phyloP scores from a whole-genome alignment of 2,888 invertebrate species.

The Matsumyia berberina region DNA sequence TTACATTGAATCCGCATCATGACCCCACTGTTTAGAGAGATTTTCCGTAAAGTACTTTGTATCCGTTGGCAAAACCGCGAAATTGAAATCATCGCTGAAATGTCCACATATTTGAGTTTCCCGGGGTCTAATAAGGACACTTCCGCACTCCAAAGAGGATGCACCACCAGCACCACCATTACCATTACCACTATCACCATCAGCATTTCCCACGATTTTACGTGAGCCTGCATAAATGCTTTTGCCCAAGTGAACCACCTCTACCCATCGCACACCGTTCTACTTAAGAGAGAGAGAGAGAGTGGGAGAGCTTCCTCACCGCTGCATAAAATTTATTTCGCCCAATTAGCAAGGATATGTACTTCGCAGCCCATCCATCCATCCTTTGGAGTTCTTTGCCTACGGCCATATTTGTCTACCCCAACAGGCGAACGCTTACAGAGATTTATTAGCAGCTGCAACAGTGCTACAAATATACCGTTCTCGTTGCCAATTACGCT shows the following conservation, averaged over 20 bases:
- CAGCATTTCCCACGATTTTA: conserved; percentile 9
- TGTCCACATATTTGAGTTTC: conserved; percentile 1
- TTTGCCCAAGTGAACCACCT: background rate
- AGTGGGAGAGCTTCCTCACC: too few relatives aligned
- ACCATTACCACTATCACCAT: background rate
- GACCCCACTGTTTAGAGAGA: background rate
- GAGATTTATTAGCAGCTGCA: conserved; percentile 70
- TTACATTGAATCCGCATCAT: background rate
- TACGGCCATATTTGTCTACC: conserved; percentile 43
- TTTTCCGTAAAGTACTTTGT: background rate
- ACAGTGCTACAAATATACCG: conserved; percentile 32
- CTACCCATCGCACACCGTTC: background rate
- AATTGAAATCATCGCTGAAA: conserved; percentile 37
- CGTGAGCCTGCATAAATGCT: background rate
- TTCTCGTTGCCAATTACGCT: conserved; percentile 70
- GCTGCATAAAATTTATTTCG: conserved; percentile 55
- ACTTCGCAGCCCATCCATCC: conserved; percentile 29
- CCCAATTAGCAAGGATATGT: conserved; percentile 61
- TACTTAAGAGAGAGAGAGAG: too few relatives aligned
- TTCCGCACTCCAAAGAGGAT: background rate
- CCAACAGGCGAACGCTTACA: conserved; percentile 16
- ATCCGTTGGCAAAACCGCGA: conserved; percentile 21
- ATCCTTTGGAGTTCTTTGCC: conserved; percentile 35
- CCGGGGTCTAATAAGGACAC: conserved; percentile 20
- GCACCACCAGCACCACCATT: background rate